phyloP scores from a whole-genome alignment of 2,888 invertebrate species.

The Dynastes tityus region DNA sequence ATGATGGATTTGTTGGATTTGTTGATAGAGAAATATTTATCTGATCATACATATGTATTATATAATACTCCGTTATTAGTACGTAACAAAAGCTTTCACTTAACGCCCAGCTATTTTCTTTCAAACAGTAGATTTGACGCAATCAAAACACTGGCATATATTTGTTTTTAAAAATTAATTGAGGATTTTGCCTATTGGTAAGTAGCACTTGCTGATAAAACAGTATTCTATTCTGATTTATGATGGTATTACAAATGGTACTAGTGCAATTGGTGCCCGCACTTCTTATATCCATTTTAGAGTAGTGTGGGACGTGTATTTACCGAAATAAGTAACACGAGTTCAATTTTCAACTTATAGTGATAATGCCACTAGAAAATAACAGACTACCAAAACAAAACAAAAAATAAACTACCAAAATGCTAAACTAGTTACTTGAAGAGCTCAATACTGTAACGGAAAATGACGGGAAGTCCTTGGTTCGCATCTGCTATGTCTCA shows the following conservation, averaged over 20 bases:
- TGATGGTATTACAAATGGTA: neutral
- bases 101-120: constrained; percentile 16
- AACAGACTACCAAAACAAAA: no score
- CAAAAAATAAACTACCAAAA: no score
- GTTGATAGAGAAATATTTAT: neutral
- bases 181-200: constrained; percentile 9
- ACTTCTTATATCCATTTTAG: no score
- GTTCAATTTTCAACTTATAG: no score
- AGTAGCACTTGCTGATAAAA: neutral
- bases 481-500: no score
- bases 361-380: no score
- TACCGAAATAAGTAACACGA: no score
- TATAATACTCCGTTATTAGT: constrained; percentile 6
- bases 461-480: no score
- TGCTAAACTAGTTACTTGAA: no score
- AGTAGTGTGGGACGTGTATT: no score
- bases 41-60: constrained; percentile 15
- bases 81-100: constrained; percentile 35
- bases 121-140: constrained; percentile 34
- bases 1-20: neutral
- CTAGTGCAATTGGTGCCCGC: no score
- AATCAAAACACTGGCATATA: constrained; percentile 6
- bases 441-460: no score
- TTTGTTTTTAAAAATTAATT: neutral
- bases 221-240: neutral